Percentiles rank a stretch among this genome's conserved stretches.
phyloP scores from a whole-genome alignment of 1,140 invertebrate species.

The Epicauta chinensis region DNA sequence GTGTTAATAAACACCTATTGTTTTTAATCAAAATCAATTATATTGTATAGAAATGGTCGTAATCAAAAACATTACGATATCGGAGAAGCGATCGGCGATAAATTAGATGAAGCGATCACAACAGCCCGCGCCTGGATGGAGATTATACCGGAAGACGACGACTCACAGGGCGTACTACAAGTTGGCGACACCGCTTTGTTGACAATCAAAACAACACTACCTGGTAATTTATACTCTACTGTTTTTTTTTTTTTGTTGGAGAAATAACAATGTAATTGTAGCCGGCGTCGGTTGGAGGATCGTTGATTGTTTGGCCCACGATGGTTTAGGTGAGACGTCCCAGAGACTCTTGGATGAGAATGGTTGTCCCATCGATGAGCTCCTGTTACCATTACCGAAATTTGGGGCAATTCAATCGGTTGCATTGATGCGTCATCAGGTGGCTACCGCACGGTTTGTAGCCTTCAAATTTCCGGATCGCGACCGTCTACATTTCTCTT shows the following conservation, averaged over 20 bases:
- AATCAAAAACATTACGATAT: slow-evolving; percentile 21
- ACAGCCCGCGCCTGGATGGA: slow-evolving; percentile 64
- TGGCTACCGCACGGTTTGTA: slow-evolving; percentile 58
- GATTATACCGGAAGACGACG: slow-evolving; percentile 48
- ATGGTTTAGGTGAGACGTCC: slow-evolving; percentile 62
- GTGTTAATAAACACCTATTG: too few species aligned
- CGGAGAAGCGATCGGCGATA: slow-evolving; percentile 9
- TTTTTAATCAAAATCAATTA: slow-evolving; percentile 1
- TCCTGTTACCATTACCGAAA: slow-evolving; percentile 50
- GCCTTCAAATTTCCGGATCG: slow-evolving; percentile 76
- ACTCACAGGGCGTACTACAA: slow-evolving; percentile 50
- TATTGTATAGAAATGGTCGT: slow-evolving; percentile 25
- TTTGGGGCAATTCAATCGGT: slow-evolving; percentile 35
- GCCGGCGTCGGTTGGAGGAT: slow-evolving; percentile 63
- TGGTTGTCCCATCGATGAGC: slow-evolving; percentile 64
- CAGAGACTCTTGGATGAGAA: slow-evolving; percentile 62
- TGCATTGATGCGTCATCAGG: slow-evolving; percentile 50
- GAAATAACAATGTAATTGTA: slow-evolving; percentile 35
- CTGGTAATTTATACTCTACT: slow-evolving; percentile 43
- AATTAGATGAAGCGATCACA: slow-evolving; percentile 37
- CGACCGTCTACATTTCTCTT: slow-evolving; percentile 62
- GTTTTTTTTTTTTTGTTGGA: background rate
- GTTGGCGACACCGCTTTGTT: slow-evolving; percentile 66
- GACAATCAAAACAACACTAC: slow-evolving; percentile 60
- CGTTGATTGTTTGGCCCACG: slow-evolving; percentile 66